Base-by-base conservation (phyloP, 2,113 vertebrate species). In the Phaethon lepturus region DNA sequence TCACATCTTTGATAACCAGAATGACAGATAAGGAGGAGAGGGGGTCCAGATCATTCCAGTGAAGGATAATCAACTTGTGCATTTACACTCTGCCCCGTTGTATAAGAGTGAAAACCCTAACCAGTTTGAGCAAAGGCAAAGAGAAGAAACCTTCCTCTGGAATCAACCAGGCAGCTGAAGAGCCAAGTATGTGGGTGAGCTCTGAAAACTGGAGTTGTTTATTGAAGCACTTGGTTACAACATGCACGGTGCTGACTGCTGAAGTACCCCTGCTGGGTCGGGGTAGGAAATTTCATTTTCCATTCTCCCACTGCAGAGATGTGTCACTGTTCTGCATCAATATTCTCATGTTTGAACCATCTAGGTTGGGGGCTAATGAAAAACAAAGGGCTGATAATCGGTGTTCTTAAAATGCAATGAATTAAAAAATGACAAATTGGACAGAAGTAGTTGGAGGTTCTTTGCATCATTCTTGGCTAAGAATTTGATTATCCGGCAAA, bases 361-460 rank as follows among this genome's bases (percentile, higher is more conserved):
- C 55, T 75, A 59, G 35, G 56, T 33, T 86, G 69, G 52, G 35
- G 40, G 19, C 13, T 94, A 96, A 93, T 68, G 35, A 79, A 95
- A 95, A 95, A 80, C 55, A 93, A 94, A 95, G 44, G 62, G 14
- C 20, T 35, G 38, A 52, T 94, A 93, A 95, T 95, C 1, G 0
- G 9, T 58, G 59, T 35, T 88, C 62, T 90, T 90, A 79, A 96
- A 94, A 85, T 64, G 45, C 62, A 87, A 69, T 59, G 19, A 94
- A 96, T 94, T 71, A 71, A 94, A 88, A 59, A 85, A 92, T 67
- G 66, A 77, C 72, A 90, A 94, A 85, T 71, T 89, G 82, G 68
- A 87, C 52, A 94, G 90, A 84, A 95, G 92, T 44, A 62, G 69
- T 26, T 85, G 74, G 83, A 96, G 1, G 33, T 49, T 80, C 44